Conservation (phyloP, 2,113 vertebrate species). For the Stegastes partitus region DNA sequence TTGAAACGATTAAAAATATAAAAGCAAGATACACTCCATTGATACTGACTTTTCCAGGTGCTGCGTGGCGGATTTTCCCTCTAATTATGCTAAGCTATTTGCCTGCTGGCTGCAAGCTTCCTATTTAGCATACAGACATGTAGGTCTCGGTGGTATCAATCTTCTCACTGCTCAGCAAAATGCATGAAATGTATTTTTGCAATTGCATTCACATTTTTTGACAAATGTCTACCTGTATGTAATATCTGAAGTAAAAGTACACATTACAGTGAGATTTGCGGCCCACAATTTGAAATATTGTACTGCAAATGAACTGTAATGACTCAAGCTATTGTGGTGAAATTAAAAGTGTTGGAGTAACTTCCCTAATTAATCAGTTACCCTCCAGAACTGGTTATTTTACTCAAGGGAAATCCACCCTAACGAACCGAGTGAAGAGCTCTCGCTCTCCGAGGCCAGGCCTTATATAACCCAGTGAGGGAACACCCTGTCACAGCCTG, state of each 20-base stretch:
- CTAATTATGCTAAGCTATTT: too few species aligned
- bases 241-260: too few species aligned
- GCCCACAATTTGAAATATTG: not conserved
- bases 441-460: conserved; percentile 33
- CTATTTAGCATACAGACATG: too few species aligned
- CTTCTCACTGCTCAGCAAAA: too few species aligned
- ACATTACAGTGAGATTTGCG: not conserved
- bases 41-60: too few species aligned
- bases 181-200: too few species aligned
- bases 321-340: not conserved
- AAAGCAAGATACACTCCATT: too few species aligned
- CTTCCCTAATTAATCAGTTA: conserved; percentile 36
- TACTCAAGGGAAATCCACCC: conserved; percentile 47
- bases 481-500: conserved; percentile 62
- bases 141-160: too few species aligned
- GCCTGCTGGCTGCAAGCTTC: too few species aligned
- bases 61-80: too few species aligned
- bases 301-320: not conserved
- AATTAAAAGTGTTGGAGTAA: not conserved
- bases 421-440: conserved; percentile 33
- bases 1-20: too few species aligned
- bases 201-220: not conserved
- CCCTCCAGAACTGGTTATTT: conserved; percentile 29
- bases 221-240: not conserved
- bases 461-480: conserved; percentile 47